Evolutionary conservation across 2,888 invertebrate genomes (phyloP).

Genomic region (Blastobasis lacticolella): DNA sequence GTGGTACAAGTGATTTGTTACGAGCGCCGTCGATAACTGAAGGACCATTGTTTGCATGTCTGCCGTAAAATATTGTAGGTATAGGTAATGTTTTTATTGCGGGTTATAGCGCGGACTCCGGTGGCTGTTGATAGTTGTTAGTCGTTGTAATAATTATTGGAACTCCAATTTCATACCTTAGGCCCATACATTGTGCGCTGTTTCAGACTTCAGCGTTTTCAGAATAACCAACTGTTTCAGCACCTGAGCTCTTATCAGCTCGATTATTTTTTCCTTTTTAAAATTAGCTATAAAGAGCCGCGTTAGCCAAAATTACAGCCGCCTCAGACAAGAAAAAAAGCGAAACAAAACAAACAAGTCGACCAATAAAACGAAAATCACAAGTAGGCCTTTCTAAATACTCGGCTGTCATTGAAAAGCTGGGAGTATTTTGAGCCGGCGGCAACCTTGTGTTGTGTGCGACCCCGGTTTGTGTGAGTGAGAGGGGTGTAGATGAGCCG

Average conservation of each 20-base stretch:
- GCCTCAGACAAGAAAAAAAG: background rate
- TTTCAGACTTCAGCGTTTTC: too few relatives aligned
- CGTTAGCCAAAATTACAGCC: too few relatives aligned
- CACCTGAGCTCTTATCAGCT: too few relatives aligned
- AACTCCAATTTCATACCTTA: too few relatives aligned
- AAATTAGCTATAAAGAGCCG: too few relatives aligned
- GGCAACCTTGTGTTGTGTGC: constrained; percentile 44
- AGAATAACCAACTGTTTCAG: too few relatives aligned
- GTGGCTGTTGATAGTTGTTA: too few relatives aligned
- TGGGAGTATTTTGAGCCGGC: constrained; percentile 44
- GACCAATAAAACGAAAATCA: background rate
- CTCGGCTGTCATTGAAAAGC: constrained; percentile 27
- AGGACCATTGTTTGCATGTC: constrained; percentile 53
- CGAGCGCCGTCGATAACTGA: constrained; percentile 48
- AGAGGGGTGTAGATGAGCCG: constrained; percentile 64
- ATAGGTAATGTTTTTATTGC: constrained; percentile 30
- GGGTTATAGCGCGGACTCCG: background rate
- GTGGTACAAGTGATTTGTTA: constrained; percentile 47
- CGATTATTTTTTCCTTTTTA: too few relatives aligned
- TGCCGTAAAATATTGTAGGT: constrained; percentile 39
- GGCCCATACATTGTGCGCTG: too few relatives aligned
- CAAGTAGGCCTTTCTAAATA: constrained; percentile 5
- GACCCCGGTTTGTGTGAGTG: constrained; percentile 54
- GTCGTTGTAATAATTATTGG: too few relatives aligned
- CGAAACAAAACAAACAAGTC: background rate